phyloP scores from a whole-genome alignment of 2,113 vertebrate species.

The Columbina picui region DNA sequence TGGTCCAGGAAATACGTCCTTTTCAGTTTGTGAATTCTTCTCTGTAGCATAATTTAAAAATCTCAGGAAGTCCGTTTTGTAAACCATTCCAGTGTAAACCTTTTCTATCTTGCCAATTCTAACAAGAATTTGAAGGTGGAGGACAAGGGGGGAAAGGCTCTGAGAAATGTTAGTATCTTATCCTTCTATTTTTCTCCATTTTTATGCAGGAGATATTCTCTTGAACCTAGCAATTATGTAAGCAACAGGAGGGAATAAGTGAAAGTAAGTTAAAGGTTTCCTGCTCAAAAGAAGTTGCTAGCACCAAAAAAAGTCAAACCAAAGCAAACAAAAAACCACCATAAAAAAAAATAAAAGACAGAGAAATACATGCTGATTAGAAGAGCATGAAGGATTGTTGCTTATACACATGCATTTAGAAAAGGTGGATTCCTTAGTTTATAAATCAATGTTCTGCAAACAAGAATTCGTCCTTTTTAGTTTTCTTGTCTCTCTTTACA shows the following conservation, averaged over 20 bases:
- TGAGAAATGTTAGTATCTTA: neutral
- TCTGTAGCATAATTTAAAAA: neutral
- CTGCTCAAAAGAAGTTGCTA: neutral
- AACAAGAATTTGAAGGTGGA: neutral
- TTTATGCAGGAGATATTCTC: neutral
- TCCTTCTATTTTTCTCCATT: neutral
- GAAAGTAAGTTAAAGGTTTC: neutral
- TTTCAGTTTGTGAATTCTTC: neutral
- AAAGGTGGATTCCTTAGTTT: neutral
- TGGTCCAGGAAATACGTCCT: neutral
- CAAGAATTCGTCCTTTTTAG: neutral
- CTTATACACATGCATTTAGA: neutral
- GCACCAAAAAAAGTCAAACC: neutral
- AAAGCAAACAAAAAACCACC: neutral
- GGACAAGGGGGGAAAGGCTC: rapidly evolving
- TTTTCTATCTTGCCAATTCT: neutral
- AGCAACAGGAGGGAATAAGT: neutral
- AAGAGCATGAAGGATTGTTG: neutral
- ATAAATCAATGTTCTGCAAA: neutral
- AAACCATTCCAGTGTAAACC: neutral
- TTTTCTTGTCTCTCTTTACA: neutral
- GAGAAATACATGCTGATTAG: neutral
- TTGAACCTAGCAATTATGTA: neutral
- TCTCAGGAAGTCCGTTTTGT: neutral
- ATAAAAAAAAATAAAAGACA: neutral